Conservation (phyloP, 2,797 vertebrate genomes). For the Euthynnus affinis region DNA sequence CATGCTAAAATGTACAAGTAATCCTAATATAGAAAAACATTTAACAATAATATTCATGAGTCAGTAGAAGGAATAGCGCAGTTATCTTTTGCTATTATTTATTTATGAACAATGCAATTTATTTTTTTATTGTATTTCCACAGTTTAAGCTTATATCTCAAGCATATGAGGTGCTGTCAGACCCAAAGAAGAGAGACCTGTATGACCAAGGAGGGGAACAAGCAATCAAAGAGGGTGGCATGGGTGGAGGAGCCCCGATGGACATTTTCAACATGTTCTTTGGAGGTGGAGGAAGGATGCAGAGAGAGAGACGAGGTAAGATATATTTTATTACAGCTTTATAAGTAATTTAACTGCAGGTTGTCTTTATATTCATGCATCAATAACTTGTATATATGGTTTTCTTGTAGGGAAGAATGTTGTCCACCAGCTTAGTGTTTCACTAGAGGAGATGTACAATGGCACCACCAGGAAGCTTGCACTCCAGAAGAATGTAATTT, state of each 20-base stretch:
- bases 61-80: background rate
- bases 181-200: conserved; percentile 94
- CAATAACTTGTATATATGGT: background rate
- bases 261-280: conserved; percentile 99
- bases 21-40: background rate
- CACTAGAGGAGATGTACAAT: conserved; percentile 94
- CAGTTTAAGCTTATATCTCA: conserved; percentile 99
- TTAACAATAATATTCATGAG: background rate
- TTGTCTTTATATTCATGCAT: background rate
- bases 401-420: conserved; percentile 91
- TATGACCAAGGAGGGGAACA: conserved; percentile 99
- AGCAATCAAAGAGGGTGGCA: conserved; percentile 97
- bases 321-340: background rate
- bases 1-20: background rate
- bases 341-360: background rate
- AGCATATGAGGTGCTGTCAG: conserved; percentile 97
- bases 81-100: background rate
- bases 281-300: conserved; percentile 95
- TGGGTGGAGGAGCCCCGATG: conserved; percentile 92
- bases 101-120: too few relatives aligned
- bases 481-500: conserved; percentile 96
- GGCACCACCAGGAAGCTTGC: conserved; percentile 93
- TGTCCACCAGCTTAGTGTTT: conserved; percentile 92
- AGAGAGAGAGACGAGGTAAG: conserved; percentile 95
- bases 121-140: conserved; percentile 44